Base-by-base conservation (phyloP, 2,888 invertebrate genomes). In the Dryomyza anilis region DNA sequence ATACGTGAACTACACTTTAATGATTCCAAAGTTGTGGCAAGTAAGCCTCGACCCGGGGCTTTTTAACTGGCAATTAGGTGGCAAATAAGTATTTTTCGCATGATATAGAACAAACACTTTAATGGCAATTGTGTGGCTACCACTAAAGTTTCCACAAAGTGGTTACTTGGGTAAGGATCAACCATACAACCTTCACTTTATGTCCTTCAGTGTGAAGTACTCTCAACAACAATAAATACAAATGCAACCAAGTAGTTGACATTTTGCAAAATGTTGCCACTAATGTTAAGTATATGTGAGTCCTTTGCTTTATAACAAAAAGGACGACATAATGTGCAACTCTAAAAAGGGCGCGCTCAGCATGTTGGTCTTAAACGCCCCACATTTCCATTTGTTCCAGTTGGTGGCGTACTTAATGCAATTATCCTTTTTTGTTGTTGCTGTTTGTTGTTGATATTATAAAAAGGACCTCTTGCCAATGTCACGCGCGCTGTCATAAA, bases 351-450 rank as follows among this genome's bases (percentile, higher is more conserved):
- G 12, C 39, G 39, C n/a, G n/a, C 39, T 14, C 39, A 39, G 39
- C 39, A 39, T 39, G 39, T 39, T 7, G 39, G 39, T 12, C 14
- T 39, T n/a, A n/a, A 14, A 39, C 56, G 56, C 56, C 56, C 30
- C n/a, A 14, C 21, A 16, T 39, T 56, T 36, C 39, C 56, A 56
- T 56, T 56, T 56, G 56, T 56, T 56, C 56, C 7, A 25, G 39
- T 23, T 56, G 39, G 39, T 39, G 36, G 56, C 56, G 21, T 39
- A 39, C 56, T 56, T 56, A 52, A 52, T 52, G 52, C 30, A 7
- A 30, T 29, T 52, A 52, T 52, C 52, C 52, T 27, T 52, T 52
- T 52, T 52, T n/a, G n/a, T n/a, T n/a, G n/a, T n/a, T n/a, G n/a
- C n/a, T n/a, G 39, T 39, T 39, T 39, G 39, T n/a, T n/a, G n/a